Evolutionary conservation across 1,140 invertebrate species (phyloP).

Genomic region (Heterodera carotae): DNA sequence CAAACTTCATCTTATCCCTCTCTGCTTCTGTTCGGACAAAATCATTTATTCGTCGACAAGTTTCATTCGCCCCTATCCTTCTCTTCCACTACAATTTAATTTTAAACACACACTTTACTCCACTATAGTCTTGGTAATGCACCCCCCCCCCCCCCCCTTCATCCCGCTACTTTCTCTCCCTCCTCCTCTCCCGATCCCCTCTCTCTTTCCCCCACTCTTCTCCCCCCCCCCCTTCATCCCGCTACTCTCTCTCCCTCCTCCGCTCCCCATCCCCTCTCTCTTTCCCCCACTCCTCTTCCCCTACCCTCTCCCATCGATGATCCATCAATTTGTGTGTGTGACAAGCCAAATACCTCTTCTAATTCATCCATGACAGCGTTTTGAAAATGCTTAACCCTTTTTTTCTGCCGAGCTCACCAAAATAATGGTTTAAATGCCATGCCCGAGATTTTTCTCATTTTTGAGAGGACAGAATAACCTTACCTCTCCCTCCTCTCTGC

Average conservation of each 20-base stretch:
- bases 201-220: too few relatives aligned
- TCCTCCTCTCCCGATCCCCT: too few relatives aligned
- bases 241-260: not conserved
- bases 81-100: too few relatives aligned
- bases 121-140: too few relatives aligned
- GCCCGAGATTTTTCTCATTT: too few relatives aligned
- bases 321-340: not conserved
- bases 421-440: not conserved
- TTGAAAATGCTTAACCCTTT: not conserved
- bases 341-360: not conserved
- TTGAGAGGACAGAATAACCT: not conserved
- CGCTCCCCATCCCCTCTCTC: not conserved
- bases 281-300: not conserved
- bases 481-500: not conserved
- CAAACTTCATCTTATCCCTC: too few relatives aligned
- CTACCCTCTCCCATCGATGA: not conserved
- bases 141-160: too few relatives aligned
- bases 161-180: too few relatives aligned
- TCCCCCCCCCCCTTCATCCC: not conserved
- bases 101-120: too few relatives aligned
- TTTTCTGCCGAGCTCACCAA: not conserved
- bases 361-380: not conserved
- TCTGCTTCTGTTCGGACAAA: too few relatives aligned
- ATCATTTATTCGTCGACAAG: too few relatives aligned
- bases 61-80: too few relatives aligned